Evolutionary conservation across 2,797 vertebrate genomes (phyloP), one percentile per base, ranked within the genome.

Genomic region (Eurystomus glaucurus): DNA sequence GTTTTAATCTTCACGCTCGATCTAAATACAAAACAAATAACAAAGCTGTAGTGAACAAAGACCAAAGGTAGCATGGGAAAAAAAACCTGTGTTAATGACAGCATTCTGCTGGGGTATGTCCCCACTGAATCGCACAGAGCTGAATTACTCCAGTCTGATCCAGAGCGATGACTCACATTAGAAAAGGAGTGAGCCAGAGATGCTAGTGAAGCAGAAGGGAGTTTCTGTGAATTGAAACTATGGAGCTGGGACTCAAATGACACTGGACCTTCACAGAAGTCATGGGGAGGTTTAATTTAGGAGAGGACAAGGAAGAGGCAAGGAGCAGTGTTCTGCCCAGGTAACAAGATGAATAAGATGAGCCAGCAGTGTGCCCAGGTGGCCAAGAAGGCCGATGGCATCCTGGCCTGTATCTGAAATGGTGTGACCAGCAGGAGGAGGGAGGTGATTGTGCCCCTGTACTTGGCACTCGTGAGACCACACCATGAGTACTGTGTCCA

Each of bases 91-190:
- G 39, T 81, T 43, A 68, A 25, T 37, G 57, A 78, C 37, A 37
- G 21, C 5, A 11, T 48, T 90, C 15, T 51, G 41, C 28, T 61
- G 48, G 46, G 55, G 20, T 51, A 43, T 0, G 1, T 52, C 33
- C 37, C 41, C 54, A 12, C 6, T 50, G 68, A n/a, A 48, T 22
- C 0, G 0, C 60, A 18, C 14, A 26, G 11, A 61, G 60, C 20
- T 46, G 68, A 76, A 46, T 29, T 2, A 10, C 48, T 58, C 21
- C 76, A 35, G 39, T 26, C 52, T 74, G 64, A 84, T 11, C 43
- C 60, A 48, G 35, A 46, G 29, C 2, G 9, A 45, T 21, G 22
- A 41, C 48, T 68, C 66, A 13, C 10, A 5, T 68, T 28, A 57
- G 55, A 35, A 74, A 61, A 70, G 0, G 0, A 55, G 43, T 6